Conservation (phyloP, 2,888 invertebrate genomes). For the Eupeodes latifasciatus region DNA sequence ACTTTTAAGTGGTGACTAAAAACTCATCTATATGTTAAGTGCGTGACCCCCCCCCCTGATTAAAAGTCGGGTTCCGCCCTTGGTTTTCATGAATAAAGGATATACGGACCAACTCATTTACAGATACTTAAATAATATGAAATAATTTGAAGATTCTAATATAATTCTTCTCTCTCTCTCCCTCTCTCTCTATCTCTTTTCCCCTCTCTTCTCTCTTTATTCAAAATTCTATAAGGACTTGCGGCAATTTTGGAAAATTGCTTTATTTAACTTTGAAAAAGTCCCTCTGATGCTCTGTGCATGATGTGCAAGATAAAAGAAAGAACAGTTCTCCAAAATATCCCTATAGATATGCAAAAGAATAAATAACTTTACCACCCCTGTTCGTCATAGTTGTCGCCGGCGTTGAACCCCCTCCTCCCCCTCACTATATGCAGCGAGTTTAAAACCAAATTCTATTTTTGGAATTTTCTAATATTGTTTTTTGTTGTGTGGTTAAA, state of each 20-base stretch:
- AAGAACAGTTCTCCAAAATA: not conserved
- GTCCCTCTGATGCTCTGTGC: no score
- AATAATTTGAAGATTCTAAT: constrained; percentile 12
- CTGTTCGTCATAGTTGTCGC: no score
- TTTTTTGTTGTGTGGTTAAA: constrained; percentile 7
- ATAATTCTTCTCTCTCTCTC: not conserved
- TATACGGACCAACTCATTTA: not conserved
- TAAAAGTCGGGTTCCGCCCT: no score
- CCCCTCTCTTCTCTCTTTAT: no score
- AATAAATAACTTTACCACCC: not conserved
- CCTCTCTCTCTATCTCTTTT: no score
- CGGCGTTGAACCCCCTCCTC: not conserved
- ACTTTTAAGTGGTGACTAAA: no score
- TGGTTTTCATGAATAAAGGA: not conserved
- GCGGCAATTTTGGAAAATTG: not conserved
- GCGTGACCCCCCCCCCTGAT: no score
- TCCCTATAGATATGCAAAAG: not conserved
- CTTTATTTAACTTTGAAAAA: constrained; percentile 12
- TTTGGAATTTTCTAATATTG: constrained; percentile 18
- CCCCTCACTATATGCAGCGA: not conserved
- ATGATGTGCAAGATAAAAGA: not conserved
- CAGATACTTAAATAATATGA: constrained; percentile 1
- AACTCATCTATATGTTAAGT: no score
- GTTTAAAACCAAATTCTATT: not conserved
- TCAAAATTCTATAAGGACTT: not conserved